phyloP scores from a whole-genome alignment of 2,797 vertebrate species.

The Oreonectes daqikongensis region DNA sequence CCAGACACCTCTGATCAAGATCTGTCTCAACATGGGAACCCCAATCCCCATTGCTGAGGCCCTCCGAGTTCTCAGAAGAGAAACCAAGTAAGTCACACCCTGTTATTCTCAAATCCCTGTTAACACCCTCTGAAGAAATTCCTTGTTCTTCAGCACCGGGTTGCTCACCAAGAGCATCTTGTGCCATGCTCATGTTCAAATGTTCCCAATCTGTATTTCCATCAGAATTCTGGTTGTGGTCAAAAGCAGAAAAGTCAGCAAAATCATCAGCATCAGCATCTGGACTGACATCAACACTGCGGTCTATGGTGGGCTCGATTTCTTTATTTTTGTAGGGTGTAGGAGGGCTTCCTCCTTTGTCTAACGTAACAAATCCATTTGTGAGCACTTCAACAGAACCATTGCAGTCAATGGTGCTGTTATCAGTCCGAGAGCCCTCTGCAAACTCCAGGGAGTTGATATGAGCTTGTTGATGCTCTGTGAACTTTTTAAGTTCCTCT shows the following conservation, averaged over 20 bases:
- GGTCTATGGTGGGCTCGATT: constrained; percentile 59
- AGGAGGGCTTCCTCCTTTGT: constrained; percentile 76
- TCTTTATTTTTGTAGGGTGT: constrained; percentile 59
- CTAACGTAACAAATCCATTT: constrained; percentile 84
- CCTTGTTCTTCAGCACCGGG: constrained; percentile 58
- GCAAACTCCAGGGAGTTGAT: constrained; percentile 54
- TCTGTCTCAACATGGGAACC: constrained; percentile 52
- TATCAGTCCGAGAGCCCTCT: constrained; percentile 63
- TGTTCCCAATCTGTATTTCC: constrained; percentile 51
- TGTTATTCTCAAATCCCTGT: constrained; percentile 62
- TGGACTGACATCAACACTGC: constrained; percentile 44
- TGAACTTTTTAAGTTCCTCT: constrained; percentile 70
- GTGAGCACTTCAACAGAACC: constrained; percentile 85
- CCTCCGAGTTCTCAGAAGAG: constrained; percentile 37
- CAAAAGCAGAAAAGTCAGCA: constrained; percentile 89
- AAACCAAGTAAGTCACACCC: constrained; percentile 26
- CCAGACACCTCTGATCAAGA: constrained; percentile 57
- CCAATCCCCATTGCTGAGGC: constrained; percentile 65
- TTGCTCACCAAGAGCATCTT: constrained; percentile 44
- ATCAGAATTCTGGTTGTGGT: constrained; percentile 63
- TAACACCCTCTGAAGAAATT: constrained; percentile 60
- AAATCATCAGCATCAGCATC: constrained; percentile 76
- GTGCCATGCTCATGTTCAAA: background rate
- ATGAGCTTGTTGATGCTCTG: constrained; percentile 57
- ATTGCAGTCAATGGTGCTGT: constrained; percentile 74